phyloP scores from a whole-genome alignment of 2,797 vertebrate species.

The Threskiornis aethiopicus region DNA sequence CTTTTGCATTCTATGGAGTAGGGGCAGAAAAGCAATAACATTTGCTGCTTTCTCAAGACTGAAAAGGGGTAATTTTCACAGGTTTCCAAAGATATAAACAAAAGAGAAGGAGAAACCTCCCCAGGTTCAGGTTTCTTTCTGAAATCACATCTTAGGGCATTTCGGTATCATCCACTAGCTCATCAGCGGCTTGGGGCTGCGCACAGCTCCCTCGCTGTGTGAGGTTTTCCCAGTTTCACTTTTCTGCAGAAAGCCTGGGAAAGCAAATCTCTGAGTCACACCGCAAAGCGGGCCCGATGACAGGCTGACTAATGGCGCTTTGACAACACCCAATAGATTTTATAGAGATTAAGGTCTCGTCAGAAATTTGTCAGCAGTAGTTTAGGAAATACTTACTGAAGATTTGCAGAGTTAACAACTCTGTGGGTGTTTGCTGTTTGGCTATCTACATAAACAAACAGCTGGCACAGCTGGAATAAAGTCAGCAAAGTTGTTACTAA shows the following conservation, averaged over 20 bases:
- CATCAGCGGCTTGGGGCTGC: rapidly evolving
- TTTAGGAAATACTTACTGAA: slow-evolving; percentile 39
- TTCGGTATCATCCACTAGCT: neutral
- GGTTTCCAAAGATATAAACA: neutral
- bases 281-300: neutral
- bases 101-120: neutral
- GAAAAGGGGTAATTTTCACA: neutral
- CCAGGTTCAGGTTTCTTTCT: neutral
- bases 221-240: neutral
- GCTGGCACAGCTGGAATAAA: slow-evolving; percentile 43
- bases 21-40: neutral
- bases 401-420: slow-evolving; percentile 51
- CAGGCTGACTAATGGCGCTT: slow-evolving; percentile 47
- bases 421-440: slow-evolving; percentile 29
- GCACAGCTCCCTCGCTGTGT: rapidly evolving
- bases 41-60: neutral
- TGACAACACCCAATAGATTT: slow-evolving; percentile 27
- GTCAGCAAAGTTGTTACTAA: slow-evolving; percentile 5
- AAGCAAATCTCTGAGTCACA: neutral
- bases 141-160: neutral
- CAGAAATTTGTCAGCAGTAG: slow-evolving; percentile 49
- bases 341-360: slow-evolving; percentile 13
- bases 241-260: neutral
- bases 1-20: neutral
- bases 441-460: slow-evolving; percentile 38